Conservation (phyloP, 2,797 vertebrate genomes). For the Clarias laeviceps region DNA sequence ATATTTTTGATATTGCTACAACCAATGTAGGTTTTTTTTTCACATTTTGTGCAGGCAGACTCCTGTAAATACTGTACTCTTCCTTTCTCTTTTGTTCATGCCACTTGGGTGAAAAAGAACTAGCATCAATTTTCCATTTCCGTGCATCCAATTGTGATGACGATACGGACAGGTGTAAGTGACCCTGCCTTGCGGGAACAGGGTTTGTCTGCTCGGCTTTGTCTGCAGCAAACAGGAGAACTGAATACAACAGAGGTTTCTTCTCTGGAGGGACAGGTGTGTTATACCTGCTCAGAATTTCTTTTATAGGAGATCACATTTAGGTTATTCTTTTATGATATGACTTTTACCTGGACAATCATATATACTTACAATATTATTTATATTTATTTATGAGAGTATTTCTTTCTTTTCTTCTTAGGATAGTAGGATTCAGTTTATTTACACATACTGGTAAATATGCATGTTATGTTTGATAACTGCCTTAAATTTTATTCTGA, state of each 20-base stretch:
- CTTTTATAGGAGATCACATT: too few relatives aligned
- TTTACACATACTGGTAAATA: too few relatives aligned
- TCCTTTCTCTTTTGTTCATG: constrained; percentile 16
- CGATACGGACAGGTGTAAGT: constrained; percentile 29
- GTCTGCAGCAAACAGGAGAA: constrained; percentile 15
- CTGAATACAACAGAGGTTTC: constrained; percentile 10
- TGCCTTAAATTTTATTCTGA: too few relatives aligned
- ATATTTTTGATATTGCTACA: background rate
- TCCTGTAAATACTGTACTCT: background rate
- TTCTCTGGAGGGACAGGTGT: background rate
- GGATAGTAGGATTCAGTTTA: too few relatives aligned
- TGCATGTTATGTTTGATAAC: too few relatives aligned
- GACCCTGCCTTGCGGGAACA: constrained; percentile 16
- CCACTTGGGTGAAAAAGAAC: constrained; percentile 38
- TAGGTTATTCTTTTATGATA: background rate
- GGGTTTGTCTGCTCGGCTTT: constrained; percentile 8
- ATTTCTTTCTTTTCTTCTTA: too few relatives aligned
- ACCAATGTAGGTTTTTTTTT: background rate
- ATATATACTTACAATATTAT: too few relatives aligned
- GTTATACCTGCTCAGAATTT: background rate
- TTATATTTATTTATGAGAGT: too few relatives aligned
- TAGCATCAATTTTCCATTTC: constrained; percentile 30
- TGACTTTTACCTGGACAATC: background rate
- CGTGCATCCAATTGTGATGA: constrained; percentile 18
- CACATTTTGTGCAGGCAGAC: background rate